Evolutionary conservation across 2,113 vertebrate species (phyloP).

Genomic region (Spermophilus dauricus): DNA sequence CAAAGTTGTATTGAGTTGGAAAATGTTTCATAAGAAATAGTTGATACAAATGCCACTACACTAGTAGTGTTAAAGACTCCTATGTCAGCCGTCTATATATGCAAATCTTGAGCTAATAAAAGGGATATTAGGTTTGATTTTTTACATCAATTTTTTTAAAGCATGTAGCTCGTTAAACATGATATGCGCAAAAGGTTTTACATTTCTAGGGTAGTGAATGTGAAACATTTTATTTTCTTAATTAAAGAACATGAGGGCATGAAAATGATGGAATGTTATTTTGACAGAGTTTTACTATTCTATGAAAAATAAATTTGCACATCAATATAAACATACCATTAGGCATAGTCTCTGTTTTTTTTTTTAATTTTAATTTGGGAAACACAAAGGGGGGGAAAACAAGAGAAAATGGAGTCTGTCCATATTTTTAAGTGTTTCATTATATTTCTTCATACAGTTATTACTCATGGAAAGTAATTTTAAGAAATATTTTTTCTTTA

Average conservation of each 20-base stretch:
- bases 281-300: conserved; percentile 51
- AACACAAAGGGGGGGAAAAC: background rate
- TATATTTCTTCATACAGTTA: background rate
- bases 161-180: background rate
- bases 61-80: background rate
- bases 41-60: background rate
- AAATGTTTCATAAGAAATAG: background rate
- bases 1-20: background rate
- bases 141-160: background rate
- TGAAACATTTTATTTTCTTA: background rate
- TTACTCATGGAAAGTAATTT: background rate
- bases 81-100: background rate
- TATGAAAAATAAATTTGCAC: conserved; percentile 40
- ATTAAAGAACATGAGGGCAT: background rate
- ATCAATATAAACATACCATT: background rate
- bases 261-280: conserved; percentile 17
- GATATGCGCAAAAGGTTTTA: background rate
- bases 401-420: background rate
- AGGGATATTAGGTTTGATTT: background rate
- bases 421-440: conserved; percentile 20
- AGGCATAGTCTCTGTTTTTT: background rate
- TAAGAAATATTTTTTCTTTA: background rate
- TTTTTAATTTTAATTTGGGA: conserved; percentile 47
- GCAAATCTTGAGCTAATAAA: background rate
- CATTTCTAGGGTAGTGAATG: background rate